Evolutionary conservation across 2,113 vertebrate species (phyloP).

Genomic region (Bujurquina vittata): DNA sequence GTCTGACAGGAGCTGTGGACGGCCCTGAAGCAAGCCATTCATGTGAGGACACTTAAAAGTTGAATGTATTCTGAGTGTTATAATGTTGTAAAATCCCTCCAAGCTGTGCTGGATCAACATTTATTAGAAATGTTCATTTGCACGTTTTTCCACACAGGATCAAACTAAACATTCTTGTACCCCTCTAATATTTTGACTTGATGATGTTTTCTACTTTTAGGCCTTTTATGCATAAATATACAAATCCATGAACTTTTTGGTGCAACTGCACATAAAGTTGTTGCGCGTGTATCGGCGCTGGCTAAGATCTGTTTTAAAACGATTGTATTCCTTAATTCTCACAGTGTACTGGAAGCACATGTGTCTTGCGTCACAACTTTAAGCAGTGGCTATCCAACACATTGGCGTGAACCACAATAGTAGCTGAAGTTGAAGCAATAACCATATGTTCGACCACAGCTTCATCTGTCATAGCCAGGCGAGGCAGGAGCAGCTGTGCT

Average conservation of each 20-base stretch:
- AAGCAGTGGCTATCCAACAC: not conserved
- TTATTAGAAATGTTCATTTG: not conserved
- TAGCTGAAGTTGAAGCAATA: not conserved
- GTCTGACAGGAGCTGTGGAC: too few relatives aligned
- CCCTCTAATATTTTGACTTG: not conserved
- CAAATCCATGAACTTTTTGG: not conserved
- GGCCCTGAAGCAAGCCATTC: rapidly evolving
- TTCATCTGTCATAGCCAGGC: not conserved
- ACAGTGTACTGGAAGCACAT: not conserved
- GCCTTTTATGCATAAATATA: not conserved
- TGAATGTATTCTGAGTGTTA: not conserved
- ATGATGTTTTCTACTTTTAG: not conserved
- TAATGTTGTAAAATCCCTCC: not conserved
- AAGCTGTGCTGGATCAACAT: not conserved
- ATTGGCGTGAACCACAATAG: not conserved
- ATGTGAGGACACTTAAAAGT: not conserved
- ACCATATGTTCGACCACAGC: not conserved
- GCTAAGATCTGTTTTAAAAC: not conserved
- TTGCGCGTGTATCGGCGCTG: not conserved
- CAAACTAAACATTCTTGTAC: not conserved
- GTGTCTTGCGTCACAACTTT: not conserved
- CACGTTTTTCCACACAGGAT: too few relatives aligned
- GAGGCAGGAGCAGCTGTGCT: not conserved
- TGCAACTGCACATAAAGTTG: not conserved
- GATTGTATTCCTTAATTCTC: not conserved